Evolutionary conservation across 1,140 invertebrate genomes (phyloP).

Genomic region (Pteromalus puparum): DNA sequence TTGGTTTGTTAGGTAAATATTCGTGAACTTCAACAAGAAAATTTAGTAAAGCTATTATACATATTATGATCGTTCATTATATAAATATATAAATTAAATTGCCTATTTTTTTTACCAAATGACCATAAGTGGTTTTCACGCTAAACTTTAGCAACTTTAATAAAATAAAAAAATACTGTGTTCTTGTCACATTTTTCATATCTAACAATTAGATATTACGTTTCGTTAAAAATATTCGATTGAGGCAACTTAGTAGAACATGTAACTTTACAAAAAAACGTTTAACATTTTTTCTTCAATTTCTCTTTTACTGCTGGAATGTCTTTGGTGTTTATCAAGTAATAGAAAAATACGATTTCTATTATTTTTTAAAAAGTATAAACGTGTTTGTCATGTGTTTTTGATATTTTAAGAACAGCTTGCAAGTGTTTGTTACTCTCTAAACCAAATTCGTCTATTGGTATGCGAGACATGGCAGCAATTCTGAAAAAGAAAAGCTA

Average conservation of each 20-base stretch:
- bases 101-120: background rate
- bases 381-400: constrained; percentile 62
- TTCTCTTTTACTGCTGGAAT: constrained; percentile 30
- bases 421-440: constrained; percentile 71
- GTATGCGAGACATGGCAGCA: constrained; percentile 75
- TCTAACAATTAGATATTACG: background rate
- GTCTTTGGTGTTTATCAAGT: constrained; percentile 55
- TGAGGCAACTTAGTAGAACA: background rate
- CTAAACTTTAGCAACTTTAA: background rate
- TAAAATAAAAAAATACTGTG: background rate
- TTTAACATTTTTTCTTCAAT: background rate
- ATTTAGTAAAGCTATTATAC: constrained; percentile 14
- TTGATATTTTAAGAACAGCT: constrained; percentile 68
- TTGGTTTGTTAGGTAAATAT: constrained; percentile 44
- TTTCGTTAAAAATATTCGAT: background rate
- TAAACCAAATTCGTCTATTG: constrained; percentile 79
- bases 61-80: background rate
- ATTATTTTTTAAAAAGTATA: constrained; percentile 63
- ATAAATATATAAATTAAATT: constrained; percentile 34
- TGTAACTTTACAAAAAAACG: background rate
- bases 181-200: constrained; percentile 28
- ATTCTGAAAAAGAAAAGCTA: constrained; percentile 72
- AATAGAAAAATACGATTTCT: constrained; percentile 38
- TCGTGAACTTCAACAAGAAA: constrained; percentile 12
- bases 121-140: background rate